Percentiles rank a stretch among this genome's conserved stretches.
Conservation (phyloP, 2,888 invertebrate species). For the Serripes groenlandicus region DNA sequence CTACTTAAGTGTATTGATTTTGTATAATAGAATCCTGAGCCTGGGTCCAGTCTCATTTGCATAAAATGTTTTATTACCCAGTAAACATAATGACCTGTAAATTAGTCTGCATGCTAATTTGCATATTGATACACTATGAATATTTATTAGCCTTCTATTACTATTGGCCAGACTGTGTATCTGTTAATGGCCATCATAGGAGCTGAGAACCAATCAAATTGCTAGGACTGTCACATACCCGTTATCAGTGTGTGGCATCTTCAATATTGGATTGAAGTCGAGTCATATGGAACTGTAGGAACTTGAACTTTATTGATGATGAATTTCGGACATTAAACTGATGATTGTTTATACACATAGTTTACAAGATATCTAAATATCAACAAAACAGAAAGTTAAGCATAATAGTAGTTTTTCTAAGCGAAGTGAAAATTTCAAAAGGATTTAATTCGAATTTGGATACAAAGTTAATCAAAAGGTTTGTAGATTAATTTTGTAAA, state of each 20-base stretch:
- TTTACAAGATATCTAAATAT: too few relatives aligned
- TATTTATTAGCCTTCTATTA: constrained; percentile 4
- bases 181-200: constrained; percentile 2
- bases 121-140: constrained; percentile 19
- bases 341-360: too few relatives aligned
- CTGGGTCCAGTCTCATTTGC: constrained; percentile 10
- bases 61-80: background rate
- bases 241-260: constrained; percentile 18
- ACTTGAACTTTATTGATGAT: constrained; percentile 9
- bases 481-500: too few relatives aligned
- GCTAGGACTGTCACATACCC: constrained; percentile 20
- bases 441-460: too few relatives aligned
- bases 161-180: constrained; percentile 21
- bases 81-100: constrained; percentile 17
- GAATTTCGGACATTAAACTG: too few relatives aligned
- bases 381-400: too few relatives aligned
- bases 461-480: too few relatives aligned
- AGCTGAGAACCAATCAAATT: constrained; percentile 4
- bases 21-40: too few relatives aligned
- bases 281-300: constrained; percentile 8
- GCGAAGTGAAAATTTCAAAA: too few relatives aligned
- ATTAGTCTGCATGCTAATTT: constrained; percentile 20
- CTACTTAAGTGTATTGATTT: too few relatives aligned
- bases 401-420: too few relatives aligned
- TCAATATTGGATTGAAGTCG: background rate